Percentiles rank a stretch among this genome's conserved stretches.
Conservation (phyloP, 2,797 vertebrate genomes). For the Urosaurus nigricauda region DNA sequence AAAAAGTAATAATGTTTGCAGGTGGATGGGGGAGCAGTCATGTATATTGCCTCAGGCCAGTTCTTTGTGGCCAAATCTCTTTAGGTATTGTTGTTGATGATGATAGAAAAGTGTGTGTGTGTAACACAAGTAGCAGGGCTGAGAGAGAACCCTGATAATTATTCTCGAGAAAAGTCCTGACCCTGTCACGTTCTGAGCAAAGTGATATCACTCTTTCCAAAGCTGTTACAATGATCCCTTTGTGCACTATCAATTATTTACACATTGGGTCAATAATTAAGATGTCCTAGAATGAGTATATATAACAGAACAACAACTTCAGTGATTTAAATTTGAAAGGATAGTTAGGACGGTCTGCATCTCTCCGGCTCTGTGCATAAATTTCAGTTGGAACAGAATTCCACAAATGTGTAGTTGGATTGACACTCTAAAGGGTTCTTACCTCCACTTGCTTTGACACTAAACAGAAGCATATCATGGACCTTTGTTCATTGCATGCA, state of each 20-base stretch:
- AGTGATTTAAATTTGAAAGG: conserved; percentile 61
- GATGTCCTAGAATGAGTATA: conserved; percentile 66
- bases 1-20: no score
- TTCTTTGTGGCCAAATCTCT: no score
- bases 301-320: conserved; percentile 67
- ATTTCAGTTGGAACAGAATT: no score
- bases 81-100: no score
- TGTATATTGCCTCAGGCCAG: no score
- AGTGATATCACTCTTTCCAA: conserved; percentile 57
- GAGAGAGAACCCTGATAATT: conserved; percentile 65
- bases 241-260: conserved; percentile 80
- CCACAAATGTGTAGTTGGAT: no score
- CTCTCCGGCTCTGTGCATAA: no score
- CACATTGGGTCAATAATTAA: conserved; percentile 82
- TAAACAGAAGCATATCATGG: no score
- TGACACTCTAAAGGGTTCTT: no score
- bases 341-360: neutral
- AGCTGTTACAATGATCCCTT: conserved; percentile 70
- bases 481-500: no score
- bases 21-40: no score
- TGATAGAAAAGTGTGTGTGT: conserved; percentile 3
- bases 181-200: conserved; percentile 65
- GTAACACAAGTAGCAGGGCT: conserved; percentile 53
- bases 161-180: conserved; percentile 63
- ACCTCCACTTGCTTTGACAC: no score